Evolutionary conservation across 2,797 vertebrate species (phyloP).

Genomic region (Acanthurus tractus): DNA sequence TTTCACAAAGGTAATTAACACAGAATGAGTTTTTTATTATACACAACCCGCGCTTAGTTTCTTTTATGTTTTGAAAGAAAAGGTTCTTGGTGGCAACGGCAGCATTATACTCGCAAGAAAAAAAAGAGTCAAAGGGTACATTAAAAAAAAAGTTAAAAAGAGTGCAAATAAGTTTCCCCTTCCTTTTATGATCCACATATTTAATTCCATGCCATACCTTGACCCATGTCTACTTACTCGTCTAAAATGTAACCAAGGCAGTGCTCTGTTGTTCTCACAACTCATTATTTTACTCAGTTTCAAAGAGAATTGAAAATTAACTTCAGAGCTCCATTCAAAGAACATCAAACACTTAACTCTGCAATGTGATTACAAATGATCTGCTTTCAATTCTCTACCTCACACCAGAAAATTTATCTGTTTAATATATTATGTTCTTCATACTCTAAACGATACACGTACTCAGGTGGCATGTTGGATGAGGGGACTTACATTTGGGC

Average conservation of each 20-base stretch:
- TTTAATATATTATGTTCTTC: conserved; percentile 47
- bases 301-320: conserved; percentile 69
- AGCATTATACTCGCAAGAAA: conserved; percentile 16
- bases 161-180: conserved; percentile 1
- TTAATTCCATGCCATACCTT: conserved; percentile 43
- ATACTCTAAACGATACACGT: conserved; percentile 27
- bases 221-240: conserved; percentile 37
- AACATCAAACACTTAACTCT: conserved; percentile 58
- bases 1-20: neutral
- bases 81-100: neutral
- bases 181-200: conserved; percentile 27
- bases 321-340: conserved; percentile 50
- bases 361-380: conserved; percentile 52
- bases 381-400: conserved; percentile 50
- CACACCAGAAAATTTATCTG: conserved; percentile 35
- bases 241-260: conserved; percentile 29
- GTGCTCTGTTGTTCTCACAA: conserved; percentile 54
- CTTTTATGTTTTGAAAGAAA: neutral
- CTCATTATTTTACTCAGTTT: conserved; percentile 58
- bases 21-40: neutral
- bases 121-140: conserved; percentile 2
- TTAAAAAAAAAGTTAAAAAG: neutral
- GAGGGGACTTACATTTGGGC: conserved; percentile 42
- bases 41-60: neutral
- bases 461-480: conserved; percentile 55